A percentile compares a stretch with the other conserved stretches of the same genome.
Conservation (phyloP, 2,888 invertebrate species). For the Drosophila mettleri region DNA sequence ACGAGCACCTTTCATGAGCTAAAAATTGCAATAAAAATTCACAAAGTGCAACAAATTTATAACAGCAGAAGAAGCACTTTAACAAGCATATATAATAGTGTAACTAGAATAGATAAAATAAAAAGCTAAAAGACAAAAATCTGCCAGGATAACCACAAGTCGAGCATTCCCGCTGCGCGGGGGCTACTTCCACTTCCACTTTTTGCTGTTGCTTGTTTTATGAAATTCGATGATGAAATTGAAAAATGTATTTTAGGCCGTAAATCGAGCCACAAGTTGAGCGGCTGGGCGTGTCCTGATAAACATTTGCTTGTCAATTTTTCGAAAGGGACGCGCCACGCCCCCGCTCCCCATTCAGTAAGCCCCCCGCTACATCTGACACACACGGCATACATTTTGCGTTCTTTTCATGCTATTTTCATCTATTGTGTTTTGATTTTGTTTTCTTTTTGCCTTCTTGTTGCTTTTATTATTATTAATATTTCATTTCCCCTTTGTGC, state of each 20-base stretch:
- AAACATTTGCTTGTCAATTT: conserved; percentile 32
- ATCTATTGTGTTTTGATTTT: conserved; percentile 49
- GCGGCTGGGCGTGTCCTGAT: conserved; percentile 23
- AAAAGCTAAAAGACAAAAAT: no score
- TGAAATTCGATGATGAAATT: conserved; percentile 15
- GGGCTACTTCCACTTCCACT: neutral
- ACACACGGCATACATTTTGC: conserved; percentile 14
- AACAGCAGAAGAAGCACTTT: neutral
- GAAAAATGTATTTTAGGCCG: conserved; percentile 15
- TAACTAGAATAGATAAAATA: no score
- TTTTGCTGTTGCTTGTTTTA: neutral
- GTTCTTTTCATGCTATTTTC: conserved; percentile 40
- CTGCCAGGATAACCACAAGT: neutral
- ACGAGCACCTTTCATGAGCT: neutral
- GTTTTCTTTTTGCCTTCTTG: conserved; percentile 47
- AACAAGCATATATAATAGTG: no score
- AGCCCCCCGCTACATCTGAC: neutral
- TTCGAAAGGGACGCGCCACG: conserved; percentile 3
- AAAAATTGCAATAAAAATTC: neutral
- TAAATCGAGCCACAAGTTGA: conserved; percentile 23
- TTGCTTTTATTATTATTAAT: conserved; percentile 75
- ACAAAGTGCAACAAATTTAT: neutral
- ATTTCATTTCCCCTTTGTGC: conserved; percentile 64
- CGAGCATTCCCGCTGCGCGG: neutral
- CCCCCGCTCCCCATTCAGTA: neutral